These are phyloP conservation scores for Stenchaetothrips biformis DNA, from an alignment of 2,888 invertebrate genomes.

Conservation along the genomic window DNA sequence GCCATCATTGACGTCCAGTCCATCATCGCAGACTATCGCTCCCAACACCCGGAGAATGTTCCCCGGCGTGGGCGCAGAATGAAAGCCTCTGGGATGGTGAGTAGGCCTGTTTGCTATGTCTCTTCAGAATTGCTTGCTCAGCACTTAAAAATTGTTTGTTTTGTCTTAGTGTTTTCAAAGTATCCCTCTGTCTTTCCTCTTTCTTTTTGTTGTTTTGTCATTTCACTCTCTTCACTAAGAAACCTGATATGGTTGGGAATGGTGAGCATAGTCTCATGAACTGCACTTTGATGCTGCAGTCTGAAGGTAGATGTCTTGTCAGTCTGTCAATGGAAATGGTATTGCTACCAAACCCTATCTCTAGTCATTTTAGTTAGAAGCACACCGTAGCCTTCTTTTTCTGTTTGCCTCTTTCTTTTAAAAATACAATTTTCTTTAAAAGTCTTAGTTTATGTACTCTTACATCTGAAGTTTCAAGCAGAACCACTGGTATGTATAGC, in stretches of 20 bases:
- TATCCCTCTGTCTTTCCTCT: neutral
- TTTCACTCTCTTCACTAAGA: neutral
- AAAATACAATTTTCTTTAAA: neutral
- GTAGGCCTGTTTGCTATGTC: conserved; percentile 16
- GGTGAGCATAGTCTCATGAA: neutral
- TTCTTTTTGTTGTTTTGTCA: conserved; percentile 5
- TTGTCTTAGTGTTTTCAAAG: conserved; percentile 14
- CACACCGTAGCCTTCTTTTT: conserved; percentile 1
- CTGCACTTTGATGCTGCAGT: neutral
- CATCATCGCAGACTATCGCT: conserved; percentile 74
- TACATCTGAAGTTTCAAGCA: conserved; percentile 21
- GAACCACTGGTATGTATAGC: conserved; percentile 14
- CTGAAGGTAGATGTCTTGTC: neutral
- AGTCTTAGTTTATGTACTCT: neutral
- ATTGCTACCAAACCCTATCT: neutral
- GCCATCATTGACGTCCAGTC: conserved; percentile 77
- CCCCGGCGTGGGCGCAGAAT: conserved; percentile 40
- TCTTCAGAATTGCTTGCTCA: conserved; percentile 15
- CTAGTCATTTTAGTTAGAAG: neutral
- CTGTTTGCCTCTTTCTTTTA: neutral
- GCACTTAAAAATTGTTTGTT: conserved; percentile 17
- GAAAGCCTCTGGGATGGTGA: conserved; percentile 33
- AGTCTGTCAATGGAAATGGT: neutral
- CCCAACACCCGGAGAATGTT: conserved; percentile 60
- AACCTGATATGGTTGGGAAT: conserved; percentile 7